Evolutionary conservation across 2,888 invertebrate genomes (phyloP), one percentile per base, ranked within the genome.

Genomic region (Dasypogon diadema): DNA sequence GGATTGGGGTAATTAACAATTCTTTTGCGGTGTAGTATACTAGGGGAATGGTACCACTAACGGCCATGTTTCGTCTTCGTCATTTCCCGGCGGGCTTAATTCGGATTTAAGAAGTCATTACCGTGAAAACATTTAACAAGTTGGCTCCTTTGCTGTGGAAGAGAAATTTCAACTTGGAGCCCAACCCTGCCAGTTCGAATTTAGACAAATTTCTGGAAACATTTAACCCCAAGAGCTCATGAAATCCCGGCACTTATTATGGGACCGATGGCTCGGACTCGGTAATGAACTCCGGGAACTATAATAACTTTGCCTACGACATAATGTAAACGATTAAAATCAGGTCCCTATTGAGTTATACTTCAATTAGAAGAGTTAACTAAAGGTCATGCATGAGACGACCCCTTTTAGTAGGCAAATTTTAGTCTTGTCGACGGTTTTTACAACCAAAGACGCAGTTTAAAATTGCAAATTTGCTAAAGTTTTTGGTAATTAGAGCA

Each of bases 91-190:
- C 56, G 73, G 56, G 73, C 73, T 73, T 73, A 73, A 73, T 73
- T 73, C 54, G 73, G 73, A 73, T 73, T 73, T 73, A 73, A 73
- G 73, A 56, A 73, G 37, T 73, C 56, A 56, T 73, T 73, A 73
- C 55, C 54, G 14, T 73, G 22, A 73, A 73, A 56, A 54, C 73
- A 73, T 73, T 73, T 73, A 55, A 73, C 73, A 73, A 73, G 46
- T 22, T 37, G 22, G 24, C 54, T 54, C 18, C 54, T 8, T 54
- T 8, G n/a, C 42, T 42, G 24, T n/a, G n/a, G n/a, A n/a, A n/a
- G n/a, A n/a, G 14, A 24, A 22, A 24, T 21, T 48, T n/a, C n/a
- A n/a, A n/a, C n/a, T 65, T 65, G 18, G 16, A 30, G 42, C n/a
- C 42, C 26, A 22, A 26, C 46, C 12, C 42, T 6, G 10, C n/a